These are phyloP conservation scores for Lophotriccus pileatus DNA, from an alignment of 2,797 vertebrate genomes.

Conservation along the genomic window DNA sequence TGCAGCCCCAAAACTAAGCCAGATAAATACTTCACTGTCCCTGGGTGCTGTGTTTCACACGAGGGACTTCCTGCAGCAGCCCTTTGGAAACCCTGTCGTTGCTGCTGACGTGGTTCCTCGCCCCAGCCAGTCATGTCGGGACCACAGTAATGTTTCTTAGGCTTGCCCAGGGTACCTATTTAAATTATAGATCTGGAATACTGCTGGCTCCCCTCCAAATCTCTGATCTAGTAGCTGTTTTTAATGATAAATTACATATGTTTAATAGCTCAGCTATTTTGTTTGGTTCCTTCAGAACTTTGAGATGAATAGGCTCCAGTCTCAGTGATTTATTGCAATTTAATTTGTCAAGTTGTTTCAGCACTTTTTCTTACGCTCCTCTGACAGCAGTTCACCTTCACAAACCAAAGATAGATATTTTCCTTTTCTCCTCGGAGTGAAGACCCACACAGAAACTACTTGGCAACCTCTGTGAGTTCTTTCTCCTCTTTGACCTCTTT, in stretches of 20 bases:
- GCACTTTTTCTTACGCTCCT: conserved; percentile 60
- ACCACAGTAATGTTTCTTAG: neutral
- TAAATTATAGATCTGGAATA: conserved; percentile 59
- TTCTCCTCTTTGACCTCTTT: conserved; percentile 41
- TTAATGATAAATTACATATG: conserved; percentile 73
- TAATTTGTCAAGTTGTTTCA: conserved; percentile 75
- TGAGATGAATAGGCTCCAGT: conserved; percentile 72
- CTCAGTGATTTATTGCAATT: conserved; percentile 75
- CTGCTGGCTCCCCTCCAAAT: conserved; percentile 51
- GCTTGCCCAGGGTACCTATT: neutral
- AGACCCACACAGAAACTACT: conserved; percentile 12
- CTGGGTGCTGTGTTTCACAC: neutral
- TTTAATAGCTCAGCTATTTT: conserved; percentile 73
- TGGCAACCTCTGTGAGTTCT: conserved; percentile 1
- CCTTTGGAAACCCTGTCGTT: neutral
- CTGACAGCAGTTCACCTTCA: conserved; percentile 75
- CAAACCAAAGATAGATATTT: conserved; percentile 60
- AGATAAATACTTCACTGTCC: neutral
- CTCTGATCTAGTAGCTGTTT: conserved; percentile 63
- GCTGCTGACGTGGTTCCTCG: neutral
- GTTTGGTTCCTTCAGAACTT: conserved; percentile 73
- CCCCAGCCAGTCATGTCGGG: neutral
- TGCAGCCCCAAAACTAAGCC: neutral
- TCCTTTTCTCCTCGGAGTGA: neutral
- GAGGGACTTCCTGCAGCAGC: neutral